A percentile compares a stretch with the other conserved stretches of the same genome.
Evolutionary conservation across 2,888 invertebrate species (phyloP).

Genomic region (Euphydryas editha): DNA sequence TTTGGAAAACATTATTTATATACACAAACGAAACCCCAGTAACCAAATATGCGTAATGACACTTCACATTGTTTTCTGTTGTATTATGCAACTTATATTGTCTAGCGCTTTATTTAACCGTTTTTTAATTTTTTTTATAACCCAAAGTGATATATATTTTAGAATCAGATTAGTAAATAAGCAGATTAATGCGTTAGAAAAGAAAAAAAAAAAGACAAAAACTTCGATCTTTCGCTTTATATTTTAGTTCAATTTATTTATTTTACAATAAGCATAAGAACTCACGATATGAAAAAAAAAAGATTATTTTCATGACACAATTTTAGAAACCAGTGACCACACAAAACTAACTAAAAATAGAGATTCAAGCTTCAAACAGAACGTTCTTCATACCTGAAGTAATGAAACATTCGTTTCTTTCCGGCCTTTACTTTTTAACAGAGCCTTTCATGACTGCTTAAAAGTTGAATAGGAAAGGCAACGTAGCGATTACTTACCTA

Average conservation of each 20-base stretch:
- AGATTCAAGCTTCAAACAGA: slow-evolving; percentile 20
- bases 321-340: slow-evolving; percentile 8
- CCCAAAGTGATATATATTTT: too few relatives aligned
- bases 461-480: slow-evolving; percentile 31
- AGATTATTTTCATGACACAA: slow-evolving; percentile 5
- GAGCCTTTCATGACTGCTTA: slow-evolving; percentile 24
- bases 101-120: too few relatives aligned
- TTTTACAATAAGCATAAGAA: neutral
- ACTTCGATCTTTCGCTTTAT: too few relatives aligned
- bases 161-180: too few relatives aligned
- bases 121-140: too few relatives aligned
- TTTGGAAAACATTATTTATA: too few relatives aligned
- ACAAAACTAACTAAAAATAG: slow-evolving; percentile 5
- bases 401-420: slow-evolving; percentile 27
- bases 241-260: neutral
- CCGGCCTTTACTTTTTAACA: slow-evolving; percentile 28
- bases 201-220: too few relatives aligned
- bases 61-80: too few relatives aligned
- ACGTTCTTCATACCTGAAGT: slow-evolving; percentile 30
- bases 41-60: too few relatives aligned
- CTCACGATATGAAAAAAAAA: neutral
- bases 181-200: too few relatives aligned
- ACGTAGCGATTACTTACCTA: slow-evolving; percentile 24
- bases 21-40: too few relatives aligned
- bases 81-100: too few relatives aligned